Conservation (phyloP, 1,140 invertebrate genomes). For the Cherax destructor region DNA sequence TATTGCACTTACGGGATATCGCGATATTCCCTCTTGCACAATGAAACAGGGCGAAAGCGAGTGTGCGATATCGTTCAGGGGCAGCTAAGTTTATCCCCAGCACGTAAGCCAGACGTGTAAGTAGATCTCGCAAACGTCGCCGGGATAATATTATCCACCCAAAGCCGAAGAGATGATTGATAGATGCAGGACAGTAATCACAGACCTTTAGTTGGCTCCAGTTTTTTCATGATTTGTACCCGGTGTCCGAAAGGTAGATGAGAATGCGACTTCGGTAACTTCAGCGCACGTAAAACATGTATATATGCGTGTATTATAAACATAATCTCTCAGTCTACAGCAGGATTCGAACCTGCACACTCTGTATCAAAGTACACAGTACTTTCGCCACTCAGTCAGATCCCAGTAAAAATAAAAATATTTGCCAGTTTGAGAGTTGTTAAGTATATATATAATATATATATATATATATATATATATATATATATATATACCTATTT, state of each 20-base stretch:
- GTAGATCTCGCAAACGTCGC: not conserved
- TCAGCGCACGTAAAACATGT: not conserved
- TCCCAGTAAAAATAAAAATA: too few species aligned
- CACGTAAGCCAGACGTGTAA: not conserved
- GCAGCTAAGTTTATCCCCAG: not conserved
- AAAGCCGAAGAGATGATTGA: not conserved
- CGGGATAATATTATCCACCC: not conserved
- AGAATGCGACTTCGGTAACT: not conserved
- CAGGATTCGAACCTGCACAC: too few species aligned
- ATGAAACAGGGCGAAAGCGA: not conserved
- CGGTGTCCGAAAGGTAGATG: not conserved
- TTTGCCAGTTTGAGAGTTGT: too few species aligned
- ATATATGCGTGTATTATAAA: too few species aligned
- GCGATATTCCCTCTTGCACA: not conserved
- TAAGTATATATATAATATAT: too few species aligned
- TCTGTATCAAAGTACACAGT: too few species aligned
- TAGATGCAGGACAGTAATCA: slow-evolving; percentile 8
- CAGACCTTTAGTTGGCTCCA: not conserved
- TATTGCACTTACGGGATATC: slow-evolving; percentile 4
- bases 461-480: too few species aligned
- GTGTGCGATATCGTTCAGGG: not conserved
- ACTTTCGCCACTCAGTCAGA: too few species aligned
- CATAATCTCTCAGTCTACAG: too few species aligned
- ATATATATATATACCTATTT: too few species aligned
- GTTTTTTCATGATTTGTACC: slow-evolving; percentile 15